These are phyloP conservation scores for Myotis yumanensis DNA, from an alignment of 2,113 vertebrate genomes.

Conservation along the genomic window DNA sequence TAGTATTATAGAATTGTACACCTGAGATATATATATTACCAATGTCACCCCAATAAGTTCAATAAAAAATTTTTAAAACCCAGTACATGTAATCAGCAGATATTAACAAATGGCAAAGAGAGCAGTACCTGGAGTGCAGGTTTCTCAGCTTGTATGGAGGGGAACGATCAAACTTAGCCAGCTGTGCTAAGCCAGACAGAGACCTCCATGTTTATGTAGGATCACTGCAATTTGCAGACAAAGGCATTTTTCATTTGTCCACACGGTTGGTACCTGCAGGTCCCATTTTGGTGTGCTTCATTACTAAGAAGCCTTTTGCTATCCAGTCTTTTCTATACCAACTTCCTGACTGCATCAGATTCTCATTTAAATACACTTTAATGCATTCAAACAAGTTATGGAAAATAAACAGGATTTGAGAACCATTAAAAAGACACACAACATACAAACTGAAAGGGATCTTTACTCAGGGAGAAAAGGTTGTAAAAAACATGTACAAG, in stretches of 20 bases:
- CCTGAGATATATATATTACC: background rate
- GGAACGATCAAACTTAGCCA: conserved; percentile 83
- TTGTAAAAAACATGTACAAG: background rate
- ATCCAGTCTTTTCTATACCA: background rate
- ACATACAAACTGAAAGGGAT: conserved; percentile 64
- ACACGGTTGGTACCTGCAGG: conserved; percentile 72
- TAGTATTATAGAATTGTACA: background rate
- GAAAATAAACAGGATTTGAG: conserved; percentile 59
- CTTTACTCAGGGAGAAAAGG: conserved; percentile 46
- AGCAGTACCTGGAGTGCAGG: background rate
- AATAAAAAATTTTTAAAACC: background rate
- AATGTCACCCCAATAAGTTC: background rate
- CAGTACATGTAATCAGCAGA: background rate
- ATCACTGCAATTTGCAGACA: conserved; percentile 80
- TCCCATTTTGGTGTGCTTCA: conserved; percentile 75
- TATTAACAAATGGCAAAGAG: background rate
- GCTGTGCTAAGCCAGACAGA: conserved; percentile 85
- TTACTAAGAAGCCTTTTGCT: conserved; percentile 59
- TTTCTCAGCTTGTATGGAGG: conserved; percentile 74
- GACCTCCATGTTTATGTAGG: conserved; percentile 85
- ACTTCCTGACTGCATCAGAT: conserved; percentile 56
- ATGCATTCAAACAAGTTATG: conserved; percentile 61
- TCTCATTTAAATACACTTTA: conserved; percentile 65
- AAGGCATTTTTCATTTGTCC: conserved; percentile 79
- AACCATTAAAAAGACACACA: conserved; percentile 49